A percentile compares a stretch with the other conserved stretches of the same genome.
Evolutionary conservation across 2,888 invertebrate genomes (phyloP).

Genomic region (Shargacucullia verbasci): DNA sequence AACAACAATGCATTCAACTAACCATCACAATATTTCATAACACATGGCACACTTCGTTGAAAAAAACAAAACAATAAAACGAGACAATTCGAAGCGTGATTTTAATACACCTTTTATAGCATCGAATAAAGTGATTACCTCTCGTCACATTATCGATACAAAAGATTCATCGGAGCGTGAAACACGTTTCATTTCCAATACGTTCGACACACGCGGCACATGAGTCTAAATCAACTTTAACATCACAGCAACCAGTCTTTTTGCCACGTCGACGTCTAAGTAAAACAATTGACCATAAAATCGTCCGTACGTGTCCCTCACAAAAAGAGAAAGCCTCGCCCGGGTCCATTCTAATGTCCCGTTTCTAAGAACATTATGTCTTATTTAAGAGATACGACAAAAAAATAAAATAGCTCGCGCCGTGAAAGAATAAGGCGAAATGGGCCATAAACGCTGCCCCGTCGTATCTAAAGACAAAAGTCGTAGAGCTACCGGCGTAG

Average conservation of each 20-base stretch:
- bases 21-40: neutral
- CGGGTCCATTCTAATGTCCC: slow-evolving; percentile 82
- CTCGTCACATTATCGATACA: slow-evolving; percentile 62
- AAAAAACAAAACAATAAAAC: slow-evolving; percentile 31
- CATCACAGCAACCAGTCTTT: slow-evolving; percentile 63
- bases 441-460: slow-evolving; percentile 79
- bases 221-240: slow-evolving; percentile 56
- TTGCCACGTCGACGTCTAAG: slow-evolving; percentile 77
- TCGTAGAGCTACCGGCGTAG: slow-evolving; percentile 77
- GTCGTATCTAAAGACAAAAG: slow-evolving; percentile 80
- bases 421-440: slow-evolving; percentile 82
- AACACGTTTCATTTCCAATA: slow-evolving; percentile 67
- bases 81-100: slow-evolving; percentile 41
- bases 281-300: slow-evolving; percentile 88
- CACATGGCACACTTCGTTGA: neutral
- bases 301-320: slow-evolving; percentile 81
- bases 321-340: slow-evolving; percentile 83
- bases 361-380: slow-evolving; percentile 88
- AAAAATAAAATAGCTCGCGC: slow-evolving; percentile 80
- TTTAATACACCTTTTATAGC: slow-evolving; percentile 56
- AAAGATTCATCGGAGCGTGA: slow-evolving; percentile 63
- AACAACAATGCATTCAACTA: too few species aligned
- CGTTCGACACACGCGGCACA: slow-evolving; percentile 54
- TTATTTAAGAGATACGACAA: slow-evolving; percentile 86
- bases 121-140: slow-evolving; percentile 62